Conservation (phyloP, 2,113 vertebrate species). For the Empidonax alnorum region DNA sequence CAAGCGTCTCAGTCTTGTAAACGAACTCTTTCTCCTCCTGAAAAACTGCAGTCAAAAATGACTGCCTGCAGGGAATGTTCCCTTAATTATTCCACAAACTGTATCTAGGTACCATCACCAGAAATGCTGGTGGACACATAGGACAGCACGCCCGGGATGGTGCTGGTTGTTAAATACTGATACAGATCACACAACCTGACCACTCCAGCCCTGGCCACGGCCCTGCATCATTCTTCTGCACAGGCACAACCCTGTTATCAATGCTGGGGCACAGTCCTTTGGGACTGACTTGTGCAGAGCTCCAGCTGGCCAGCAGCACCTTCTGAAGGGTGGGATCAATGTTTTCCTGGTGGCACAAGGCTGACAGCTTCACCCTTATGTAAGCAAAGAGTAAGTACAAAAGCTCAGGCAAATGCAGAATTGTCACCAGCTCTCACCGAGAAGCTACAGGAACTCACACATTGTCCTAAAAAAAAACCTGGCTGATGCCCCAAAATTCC, state of each 20-base stretch:
- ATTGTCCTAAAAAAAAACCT: background rate
- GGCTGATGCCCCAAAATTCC: background rate
- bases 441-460: background rate
- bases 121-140: background rate
- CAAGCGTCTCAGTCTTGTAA: background rate
- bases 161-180: background rate
- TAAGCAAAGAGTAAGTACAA: background rate
- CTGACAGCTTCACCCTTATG: background rate
- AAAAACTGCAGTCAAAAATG: background rate
- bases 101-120: background rate
- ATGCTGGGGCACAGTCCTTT: background rate
- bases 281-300: accelerated
- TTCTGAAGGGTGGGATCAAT: background rate
- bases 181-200: accelerated
- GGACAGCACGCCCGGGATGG: background rate
- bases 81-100: background rate
- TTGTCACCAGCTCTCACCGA: background rate
- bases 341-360: background rate
- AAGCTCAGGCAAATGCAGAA: background rate
- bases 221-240: background rate
- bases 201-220: accelerated
- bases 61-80: background rate
- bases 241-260: background rate
- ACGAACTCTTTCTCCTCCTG: background rate
- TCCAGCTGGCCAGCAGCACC: background rate